phyloP scores from a whole-genome alignment of 2,888 invertebrate species.

The Harmothoe impar region DNA sequence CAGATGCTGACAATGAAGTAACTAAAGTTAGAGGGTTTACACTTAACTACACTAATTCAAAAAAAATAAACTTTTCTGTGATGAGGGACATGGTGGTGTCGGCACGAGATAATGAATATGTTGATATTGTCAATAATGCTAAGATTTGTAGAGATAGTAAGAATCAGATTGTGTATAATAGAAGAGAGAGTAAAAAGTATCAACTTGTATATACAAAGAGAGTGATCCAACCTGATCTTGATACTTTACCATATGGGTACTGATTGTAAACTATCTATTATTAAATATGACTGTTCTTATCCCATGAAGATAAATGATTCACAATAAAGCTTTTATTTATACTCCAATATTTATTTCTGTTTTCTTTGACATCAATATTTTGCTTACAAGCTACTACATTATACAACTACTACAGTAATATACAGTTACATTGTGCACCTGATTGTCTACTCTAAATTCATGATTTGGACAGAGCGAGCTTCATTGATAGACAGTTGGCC shows the following conservation, averaged over 20 bases:
- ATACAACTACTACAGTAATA: not conserved
- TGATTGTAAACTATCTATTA: not conserved
- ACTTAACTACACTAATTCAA: not conserved
- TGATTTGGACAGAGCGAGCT: not conserved
- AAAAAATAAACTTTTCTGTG: not conserved
- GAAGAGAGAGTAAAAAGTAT: not conserved
- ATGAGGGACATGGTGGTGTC: not conserved
- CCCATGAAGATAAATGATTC: too few relatives aligned
- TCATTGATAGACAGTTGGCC: slow-evolving; percentile 15
- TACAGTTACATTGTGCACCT: not conserved
- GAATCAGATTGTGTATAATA: not conserved
- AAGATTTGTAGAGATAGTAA: not conserved
- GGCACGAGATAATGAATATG: not conserved
- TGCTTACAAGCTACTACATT: not conserved
- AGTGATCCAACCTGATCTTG: not conserved
- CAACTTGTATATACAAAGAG: slow-evolving; percentile 31
- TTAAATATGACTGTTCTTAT: too few relatives aligned
- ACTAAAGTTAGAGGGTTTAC: slow-evolving; percentile 4
- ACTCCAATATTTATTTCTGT: not conserved
- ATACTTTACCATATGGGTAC: slow-evolving; percentile 10
- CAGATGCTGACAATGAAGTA: not conserved
- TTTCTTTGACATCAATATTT: not conserved
- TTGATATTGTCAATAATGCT: not conserved
- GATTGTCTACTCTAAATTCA: not conserved
- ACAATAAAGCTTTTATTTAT: not conserved